Conservation (phyloP, 2,113 vertebrate species). For the Etheostoma cragini region DNA sequence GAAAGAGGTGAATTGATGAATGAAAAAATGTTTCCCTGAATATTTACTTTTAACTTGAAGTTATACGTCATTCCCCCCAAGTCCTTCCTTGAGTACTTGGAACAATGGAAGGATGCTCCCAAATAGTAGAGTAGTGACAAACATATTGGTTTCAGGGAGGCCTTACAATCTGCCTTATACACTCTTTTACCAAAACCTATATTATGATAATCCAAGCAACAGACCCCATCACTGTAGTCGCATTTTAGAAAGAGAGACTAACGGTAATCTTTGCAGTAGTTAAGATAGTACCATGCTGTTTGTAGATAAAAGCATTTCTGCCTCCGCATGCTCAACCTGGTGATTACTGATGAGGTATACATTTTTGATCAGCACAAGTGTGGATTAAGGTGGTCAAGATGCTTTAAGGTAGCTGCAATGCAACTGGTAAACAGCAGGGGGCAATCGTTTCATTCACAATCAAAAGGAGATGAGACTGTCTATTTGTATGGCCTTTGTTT, state of each 20-base stretch:
- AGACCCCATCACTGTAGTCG: background rate
- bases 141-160: background rate
- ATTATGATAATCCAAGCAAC: background rate
- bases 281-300: constrained; percentile 1
- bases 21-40: background rate
- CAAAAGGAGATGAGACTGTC: background rate
- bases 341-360: background rate
- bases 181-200: background rate
- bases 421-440: constrained; percentile 59
- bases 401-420: constrained; percentile 13
- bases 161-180: background rate
- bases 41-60: background rate
- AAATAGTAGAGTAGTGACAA: background rate
- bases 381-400: background rate
- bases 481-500: constrained; percentile 48
- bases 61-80: background rate
- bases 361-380: background rate
- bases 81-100: background rate
- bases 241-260: constrained; percentile 16
- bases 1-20: background rate
- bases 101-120: background rate
- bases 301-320: constrained; percentile 27
- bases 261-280: background rate
- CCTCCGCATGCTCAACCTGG: constrained; percentile 1
- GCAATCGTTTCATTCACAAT: constrained; percentile 54